A percentile compares a stretch with the other conserved stretches of the same genome.
Evolutionary conservation across 2,888 invertebrate genomes (phyloP).

Genomic region (Ectemnius cavifrons): DNA sequence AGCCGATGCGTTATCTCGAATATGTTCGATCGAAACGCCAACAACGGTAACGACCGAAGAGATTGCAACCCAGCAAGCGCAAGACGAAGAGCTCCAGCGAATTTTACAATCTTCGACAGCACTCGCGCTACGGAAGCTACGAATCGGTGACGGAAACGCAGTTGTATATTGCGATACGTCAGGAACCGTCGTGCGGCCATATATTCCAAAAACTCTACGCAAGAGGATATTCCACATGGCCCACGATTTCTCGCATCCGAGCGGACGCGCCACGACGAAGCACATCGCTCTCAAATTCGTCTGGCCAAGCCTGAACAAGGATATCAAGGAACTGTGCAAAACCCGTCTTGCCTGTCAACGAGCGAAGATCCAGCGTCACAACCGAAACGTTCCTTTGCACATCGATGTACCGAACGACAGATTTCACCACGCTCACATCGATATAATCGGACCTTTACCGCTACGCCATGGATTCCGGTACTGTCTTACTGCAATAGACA

Average conservation of each 20-base stretch:
- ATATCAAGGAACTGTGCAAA: background rate
- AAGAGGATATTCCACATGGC: too few species aligned
- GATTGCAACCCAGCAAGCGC: too few species aligned
- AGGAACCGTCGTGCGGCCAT: too few species aligned
- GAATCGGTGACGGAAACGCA: too few species aligned
- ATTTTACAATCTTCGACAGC: background rate
- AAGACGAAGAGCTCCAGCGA: background rate
- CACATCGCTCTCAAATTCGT: background rate
- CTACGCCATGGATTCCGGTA: background rate
- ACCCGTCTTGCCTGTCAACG: conserved; percentile 21
- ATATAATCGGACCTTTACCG: conserved; percentile 5
- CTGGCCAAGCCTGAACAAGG: background rate
- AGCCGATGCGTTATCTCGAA: conserved; percentile 11
- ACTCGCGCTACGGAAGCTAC: too few species aligned
- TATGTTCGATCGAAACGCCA: background rate
- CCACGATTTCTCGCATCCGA: too few species aligned
- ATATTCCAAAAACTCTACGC: too few species aligned
- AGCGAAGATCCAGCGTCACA: conserved; percentile 13
- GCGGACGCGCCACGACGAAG: too few species aligned
- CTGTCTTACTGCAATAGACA: background rate
- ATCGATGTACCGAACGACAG: conserved; percentile 2
- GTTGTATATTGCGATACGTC: too few species aligned
- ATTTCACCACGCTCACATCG: conserved; percentile 2
- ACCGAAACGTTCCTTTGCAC: background rate
- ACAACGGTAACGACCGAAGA: background rate